Evolutionary conservation across 2,113 vertebrate species (phyloP).

Genomic region (Pachycephala philippinensis): DNA sequence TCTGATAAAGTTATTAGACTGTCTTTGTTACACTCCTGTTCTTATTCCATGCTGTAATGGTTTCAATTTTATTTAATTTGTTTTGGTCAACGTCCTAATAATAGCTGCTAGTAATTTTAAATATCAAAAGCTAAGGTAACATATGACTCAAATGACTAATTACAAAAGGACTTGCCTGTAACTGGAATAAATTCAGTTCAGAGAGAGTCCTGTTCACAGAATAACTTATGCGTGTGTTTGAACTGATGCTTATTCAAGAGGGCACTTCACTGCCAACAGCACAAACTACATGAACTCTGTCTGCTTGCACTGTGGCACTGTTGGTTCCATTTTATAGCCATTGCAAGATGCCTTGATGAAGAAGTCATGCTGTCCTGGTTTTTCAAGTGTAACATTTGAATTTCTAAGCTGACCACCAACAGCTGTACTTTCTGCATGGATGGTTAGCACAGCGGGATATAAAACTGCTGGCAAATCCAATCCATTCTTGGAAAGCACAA

Average conservation of each 20-base stretch:
- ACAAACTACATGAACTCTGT: neutral
- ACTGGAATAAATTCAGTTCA: neutral
- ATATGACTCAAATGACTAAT: neutral
- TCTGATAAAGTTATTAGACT: neutral
- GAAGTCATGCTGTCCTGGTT: neutral
- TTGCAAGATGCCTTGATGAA: neutral
- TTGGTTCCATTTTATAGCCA: neutral
- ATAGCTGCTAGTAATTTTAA: neutral
- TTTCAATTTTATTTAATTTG: neutral
- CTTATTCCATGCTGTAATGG: neutral
- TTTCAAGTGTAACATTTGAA: conserved; percentile 10
- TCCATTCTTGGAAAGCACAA: neutral
- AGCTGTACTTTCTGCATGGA: conserved; percentile 10
- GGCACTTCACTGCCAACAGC: neutral
- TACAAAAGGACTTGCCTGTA: neutral
- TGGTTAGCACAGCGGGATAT: neutral
- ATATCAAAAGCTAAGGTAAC: neutral
- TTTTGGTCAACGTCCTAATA: neutral
- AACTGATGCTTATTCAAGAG: neutral
- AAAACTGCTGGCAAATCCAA: neutral
- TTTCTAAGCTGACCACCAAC: conserved; percentile 27
- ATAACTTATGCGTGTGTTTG: neutral
- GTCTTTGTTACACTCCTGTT: neutral
- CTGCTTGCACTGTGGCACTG: neutral
- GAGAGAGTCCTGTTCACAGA: neutral